These are phyloP conservation scores for Peromyscus eremicus DNA, from an alignment of 2,797 vertebrate species.

Conservation along the genomic window DNA sequence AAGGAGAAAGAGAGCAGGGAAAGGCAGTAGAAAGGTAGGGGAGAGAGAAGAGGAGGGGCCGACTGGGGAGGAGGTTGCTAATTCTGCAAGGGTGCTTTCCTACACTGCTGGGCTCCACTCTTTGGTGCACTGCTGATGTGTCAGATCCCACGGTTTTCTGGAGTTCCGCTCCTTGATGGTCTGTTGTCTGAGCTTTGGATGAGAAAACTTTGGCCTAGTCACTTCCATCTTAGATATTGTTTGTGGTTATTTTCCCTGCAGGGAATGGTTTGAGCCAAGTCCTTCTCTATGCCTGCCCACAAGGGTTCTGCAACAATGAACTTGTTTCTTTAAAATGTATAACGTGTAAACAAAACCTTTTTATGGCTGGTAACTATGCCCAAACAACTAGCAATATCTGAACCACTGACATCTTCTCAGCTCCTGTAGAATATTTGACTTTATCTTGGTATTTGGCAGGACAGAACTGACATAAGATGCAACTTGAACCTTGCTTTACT, in stretches of 20 bases:
- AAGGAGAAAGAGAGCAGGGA: background rate
- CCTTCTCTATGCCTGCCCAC: background rate
- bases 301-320: background rate
- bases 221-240: background rate
- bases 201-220: background rate
- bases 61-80: accelerated
- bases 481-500: background rate
- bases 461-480: background rate
- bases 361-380: background rate
- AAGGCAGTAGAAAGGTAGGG: background rate
- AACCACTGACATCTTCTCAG: background rate
- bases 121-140: background rate
- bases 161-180: background rate
- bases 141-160: background rate
- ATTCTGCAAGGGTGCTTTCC: background rate
- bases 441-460: background rate
- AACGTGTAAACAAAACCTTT: background rate
- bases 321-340: conserved; percentile 15
- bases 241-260: background rate
- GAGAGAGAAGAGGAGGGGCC: background rate
- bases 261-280: background rate
- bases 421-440: background rate
- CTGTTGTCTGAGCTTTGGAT: background rate
- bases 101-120: background rate
- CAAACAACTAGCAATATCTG: background rate